These are phyloP conservation scores for Passer domesticus DNA, from an alignment of 2,113 vertebrate genomes.

Conservation along the genomic window DNA sequence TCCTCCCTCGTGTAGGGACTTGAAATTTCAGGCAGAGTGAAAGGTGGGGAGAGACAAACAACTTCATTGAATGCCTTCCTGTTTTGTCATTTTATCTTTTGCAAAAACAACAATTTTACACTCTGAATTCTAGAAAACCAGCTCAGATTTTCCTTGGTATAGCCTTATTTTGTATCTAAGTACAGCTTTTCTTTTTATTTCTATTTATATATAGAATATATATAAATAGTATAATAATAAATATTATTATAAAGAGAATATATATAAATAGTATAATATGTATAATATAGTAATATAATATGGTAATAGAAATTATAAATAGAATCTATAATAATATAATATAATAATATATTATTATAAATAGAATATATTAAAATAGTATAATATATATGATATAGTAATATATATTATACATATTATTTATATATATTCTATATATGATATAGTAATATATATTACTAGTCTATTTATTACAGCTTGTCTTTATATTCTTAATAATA, in stretches of 20 bases:
- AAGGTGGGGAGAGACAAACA: not conserved
- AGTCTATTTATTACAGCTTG: not conserved
- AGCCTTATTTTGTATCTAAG: not conserved
- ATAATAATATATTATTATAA: too few relatives aligned
- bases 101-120: not conserved
- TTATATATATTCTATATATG: too few relatives aligned
- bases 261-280: too few relatives aligned
- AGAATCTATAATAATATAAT: too few relatives aligned
- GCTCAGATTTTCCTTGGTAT: not conserved
- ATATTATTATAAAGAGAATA: too few relatives aligned
- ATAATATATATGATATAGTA: too few relatives aligned
- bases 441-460: not conserved
- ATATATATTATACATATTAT: not conserved
- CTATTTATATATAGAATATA: not conserved
- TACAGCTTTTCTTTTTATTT: not conserved
- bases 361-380: too few relatives aligned
- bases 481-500: not conserved
- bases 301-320: too few relatives aligned
- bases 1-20: not conserved
- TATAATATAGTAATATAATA: too few relatives aligned
- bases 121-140: not conserved
- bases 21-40: not conserved
- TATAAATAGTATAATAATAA: not conserved
- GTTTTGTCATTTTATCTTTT: not conserved
- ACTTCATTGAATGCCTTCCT: not conserved